Evolutionary conservation across 2,888 invertebrate genomes (phyloP), one percentile per base, ranked within the genome.

Genomic region (Lasius platythorax): DNA sequence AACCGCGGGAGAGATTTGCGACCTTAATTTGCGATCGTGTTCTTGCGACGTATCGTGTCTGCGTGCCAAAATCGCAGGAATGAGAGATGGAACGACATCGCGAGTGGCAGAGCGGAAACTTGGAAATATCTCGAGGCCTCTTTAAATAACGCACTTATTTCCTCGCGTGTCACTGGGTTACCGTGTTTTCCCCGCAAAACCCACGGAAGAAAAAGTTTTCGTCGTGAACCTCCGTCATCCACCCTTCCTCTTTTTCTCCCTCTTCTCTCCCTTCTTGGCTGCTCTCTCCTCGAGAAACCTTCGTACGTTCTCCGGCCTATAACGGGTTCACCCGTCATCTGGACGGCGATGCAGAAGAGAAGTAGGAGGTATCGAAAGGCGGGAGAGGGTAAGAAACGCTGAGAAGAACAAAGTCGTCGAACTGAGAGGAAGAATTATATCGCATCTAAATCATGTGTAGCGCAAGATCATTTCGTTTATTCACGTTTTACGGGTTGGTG

Each of bases 361-460:
- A 67, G 67, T 73, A 74, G 73, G 37, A 78, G 4, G 23, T 61
- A n/a, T 15, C 40, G 53, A 12, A 12, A 28, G 53, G 37, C 2
- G n/a, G 18, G 58, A 58, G 67, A 56, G 46, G n/a, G 68, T n/a
- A 28, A 68, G 43, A 61, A 75, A 61, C 18, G 46, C 56, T 12
- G 72, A 68, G 78, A 37, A 72, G 67, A 83, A 83, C 58, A 63
- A 74, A 87, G 83, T 75, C 72, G 82, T 76, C 83, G 79, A 87
- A 75, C 75, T 66, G 76, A 63, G 30, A 30, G 68, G 70, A 82
- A 85, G 83, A 87, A 87, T 87, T 87, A 87, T 85, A 81, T 87
- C 81, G 83, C 66, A 78, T 70, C 81, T 87, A 87, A 87, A 87
- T 87, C 86, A 87, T 87, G 73, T 85, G 76, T 70, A 76, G 53